Base-by-base conservation (phyloP, 92 coral and sea anemone genomes). In the Zoanthus sociatus region DNA sequence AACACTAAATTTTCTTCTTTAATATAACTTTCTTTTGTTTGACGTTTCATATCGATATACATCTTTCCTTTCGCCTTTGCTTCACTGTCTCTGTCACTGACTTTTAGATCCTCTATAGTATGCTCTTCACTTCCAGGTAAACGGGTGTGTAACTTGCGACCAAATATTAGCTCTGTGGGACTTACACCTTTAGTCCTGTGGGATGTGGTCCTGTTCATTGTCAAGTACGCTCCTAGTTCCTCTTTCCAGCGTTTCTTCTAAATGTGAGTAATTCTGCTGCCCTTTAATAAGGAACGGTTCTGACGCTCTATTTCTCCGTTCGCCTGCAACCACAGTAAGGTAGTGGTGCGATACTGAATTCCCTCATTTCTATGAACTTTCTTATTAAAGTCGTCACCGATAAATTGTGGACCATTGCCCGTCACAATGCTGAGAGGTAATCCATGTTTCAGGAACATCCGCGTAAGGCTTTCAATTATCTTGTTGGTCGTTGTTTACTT, bases 381-480 rank as follows among this genome's bases (percentile, higher is more conserved):
- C 73, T 10, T n/a, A n/a, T n/a, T n/a, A 79, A 89, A 77, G 20
- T 89, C 83, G 13, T 67, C 42, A 56, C 89, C 77, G 21, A 84
- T 74, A 74, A 89, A 85, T 82, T 89, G 78, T 7, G 86, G 86
- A 53, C 79, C 92, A 71, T 85, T 90, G 74, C 78, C 84, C 6
- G 88, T n/a, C 2, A 12, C 73, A 37, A 88, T 83, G 17, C 82
- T 76, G 42, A 33, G 1, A 33, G 91, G 87, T 26, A 90, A 53
- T 68, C 91, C 91, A 71, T 91, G 91, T 33, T 86, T 68, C 4
- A 42, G 87, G 83, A 89, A 89, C 9, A 83, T 88, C 51, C 63
- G 67, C 67, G 54, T 86, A 1, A 88, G 89, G 16, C 90, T 63
- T 45, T 15, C 88, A 75, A 87, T 78, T 76, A 92, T 54, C 84